Conservation (phyloP, 2,797 vertebrate genomes). For the Clarias pachynema region DNA sequence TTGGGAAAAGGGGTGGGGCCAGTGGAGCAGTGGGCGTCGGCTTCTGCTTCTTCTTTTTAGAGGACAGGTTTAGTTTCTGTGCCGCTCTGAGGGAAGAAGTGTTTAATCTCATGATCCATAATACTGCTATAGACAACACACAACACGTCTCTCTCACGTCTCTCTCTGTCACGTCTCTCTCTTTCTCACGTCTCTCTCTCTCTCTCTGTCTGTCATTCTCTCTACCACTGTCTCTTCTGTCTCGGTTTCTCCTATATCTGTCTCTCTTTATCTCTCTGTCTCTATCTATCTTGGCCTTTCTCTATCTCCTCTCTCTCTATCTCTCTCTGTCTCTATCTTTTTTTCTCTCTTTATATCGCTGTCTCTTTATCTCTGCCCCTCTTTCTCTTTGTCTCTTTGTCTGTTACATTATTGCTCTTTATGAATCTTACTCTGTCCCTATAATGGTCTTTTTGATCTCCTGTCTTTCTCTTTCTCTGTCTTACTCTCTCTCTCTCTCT, state of each 20-base stretch:
- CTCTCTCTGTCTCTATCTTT: too few species aligned
- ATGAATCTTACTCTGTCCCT: too few species aligned
- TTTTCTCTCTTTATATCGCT: too few species aligned
- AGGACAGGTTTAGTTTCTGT: conserved; percentile 94
- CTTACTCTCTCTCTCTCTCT: too few species aligned
- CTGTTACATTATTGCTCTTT: too few species aligned
- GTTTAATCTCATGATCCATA: conserved; percentile 8
- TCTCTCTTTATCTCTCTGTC: not conserved
- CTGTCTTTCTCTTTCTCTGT: not conserved
- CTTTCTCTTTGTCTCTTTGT: too few species aligned
- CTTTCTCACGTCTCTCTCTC: not conserved
- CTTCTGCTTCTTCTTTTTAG: conserved; percentile 93
- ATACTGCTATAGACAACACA: not conserved
- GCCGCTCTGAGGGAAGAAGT: conserved; percentile 82
- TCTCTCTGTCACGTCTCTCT: not conserved
- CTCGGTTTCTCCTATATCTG: not conserved
- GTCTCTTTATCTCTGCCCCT: too few species aligned
- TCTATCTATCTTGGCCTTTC: not conserved
- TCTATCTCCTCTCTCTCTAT: not conserved
- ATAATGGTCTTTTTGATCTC: too few species aligned
- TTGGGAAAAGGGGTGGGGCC: conserved; percentile 88
- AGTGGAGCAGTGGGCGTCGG: conserved; percentile 74
- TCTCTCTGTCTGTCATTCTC: not conserved
- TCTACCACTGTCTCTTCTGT: not conserved
- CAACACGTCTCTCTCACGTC: not conserved